These are phyloP conservation scores for Pandion haliaetus DNA, from an alignment of 2,113 vertebrate species.

Conservation along the genomic window DNA sequence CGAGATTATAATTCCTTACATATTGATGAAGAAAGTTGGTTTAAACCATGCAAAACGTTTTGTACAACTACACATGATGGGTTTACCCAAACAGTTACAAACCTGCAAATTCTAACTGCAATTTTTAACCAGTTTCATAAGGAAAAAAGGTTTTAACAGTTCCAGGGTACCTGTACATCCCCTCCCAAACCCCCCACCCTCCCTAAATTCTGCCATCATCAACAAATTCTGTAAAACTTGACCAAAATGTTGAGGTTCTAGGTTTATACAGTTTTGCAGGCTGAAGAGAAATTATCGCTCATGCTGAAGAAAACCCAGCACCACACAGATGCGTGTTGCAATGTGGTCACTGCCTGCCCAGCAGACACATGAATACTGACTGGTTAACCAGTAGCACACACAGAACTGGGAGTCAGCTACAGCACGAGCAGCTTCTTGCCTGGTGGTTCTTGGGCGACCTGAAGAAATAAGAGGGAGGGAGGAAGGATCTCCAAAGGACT, in stretches of 20 bases:
- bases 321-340: neutral
- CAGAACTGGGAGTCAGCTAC: neutral
- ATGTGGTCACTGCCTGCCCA: neutral
- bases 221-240: neutral
- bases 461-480: neutral
- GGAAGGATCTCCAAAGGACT: neutral
- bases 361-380: fast-evolving
- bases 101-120: neutral
- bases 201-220: neutral
- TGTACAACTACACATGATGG: neutral
- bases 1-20: neutral
- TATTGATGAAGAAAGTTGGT: neutral
- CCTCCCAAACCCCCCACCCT: neutral
- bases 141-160: neutral
- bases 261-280: neutral
- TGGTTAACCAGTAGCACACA: neutral
- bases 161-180: neutral
- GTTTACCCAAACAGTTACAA: neutral
- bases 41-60: neutral
- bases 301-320: neutral
- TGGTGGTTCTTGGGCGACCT: no score
- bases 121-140: neutral
- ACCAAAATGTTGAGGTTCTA: neutral
- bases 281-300: neutral
- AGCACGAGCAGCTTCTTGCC: neutral